Evolutionary conservation across 1,140 invertebrate species (phyloP), one percentile per base, ranked within the genome.

Genomic region (Conus ventricosus): DNA sequence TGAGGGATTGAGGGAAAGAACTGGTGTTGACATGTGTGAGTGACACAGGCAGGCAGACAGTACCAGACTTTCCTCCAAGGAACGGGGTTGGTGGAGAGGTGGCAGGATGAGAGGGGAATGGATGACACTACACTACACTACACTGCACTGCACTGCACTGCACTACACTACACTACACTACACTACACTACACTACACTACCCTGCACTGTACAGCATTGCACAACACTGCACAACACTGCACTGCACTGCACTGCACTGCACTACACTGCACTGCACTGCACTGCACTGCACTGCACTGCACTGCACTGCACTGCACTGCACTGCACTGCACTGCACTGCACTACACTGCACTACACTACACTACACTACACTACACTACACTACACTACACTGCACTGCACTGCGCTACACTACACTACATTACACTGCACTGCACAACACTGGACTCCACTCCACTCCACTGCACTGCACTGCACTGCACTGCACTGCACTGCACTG

Each of bases 241-340:
- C 86, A 86, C 54, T 81, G 84, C 78, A 86, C 78, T 81, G 84
- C 51, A 53, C n/a, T 89, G 84, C 75, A 89, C 78, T 60, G 78
- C 57, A 76, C 54, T 89, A 63, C 75, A 87, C 71, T 81, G 84
- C 54, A 88, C 63, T 88, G 87, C 82, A 88, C 82, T 75, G 84
- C 55, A 87, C 25, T 87, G 88, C 78, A 67, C 78, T 71, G 85
- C 39, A 87, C 67, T 89, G 85, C 57, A 89, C 63, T 89, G 88
- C 54, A 89, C 78, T 89, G 88, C 39, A 81, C 78, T 87, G 86
- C 55, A 88, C 67, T 89, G 81, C 17, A 88, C 54, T 89, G 67
- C 8, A 88, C 51, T 88, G 88, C 60, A 80, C 51, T 87, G 76
- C 39, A 67, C 75, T 81, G 88, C 51, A 80, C 78, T 89, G 84